Percentiles rank a stretch among this genome's conserved stretches.
phyloP scores from a whole-genome alignment of 1,140 invertebrate genomes.

The Drosophila truncata region DNA sequence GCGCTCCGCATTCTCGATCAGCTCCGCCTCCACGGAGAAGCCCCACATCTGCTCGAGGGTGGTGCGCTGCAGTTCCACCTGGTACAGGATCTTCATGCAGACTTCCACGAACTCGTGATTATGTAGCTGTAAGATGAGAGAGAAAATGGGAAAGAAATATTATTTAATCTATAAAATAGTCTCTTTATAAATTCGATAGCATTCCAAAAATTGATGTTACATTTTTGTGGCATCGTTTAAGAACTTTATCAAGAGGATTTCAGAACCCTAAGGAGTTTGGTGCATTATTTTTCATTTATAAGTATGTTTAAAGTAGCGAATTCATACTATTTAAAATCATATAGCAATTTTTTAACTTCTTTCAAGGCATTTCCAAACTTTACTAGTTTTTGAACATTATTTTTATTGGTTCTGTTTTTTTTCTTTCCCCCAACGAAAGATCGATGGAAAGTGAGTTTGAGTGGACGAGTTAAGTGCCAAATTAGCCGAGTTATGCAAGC shows the following conservation, averaged over 20 bases:
- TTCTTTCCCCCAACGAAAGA: neutral
- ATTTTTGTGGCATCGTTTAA: neutral
- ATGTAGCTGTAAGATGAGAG: constrained; percentile 90
- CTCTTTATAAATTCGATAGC: neutral
- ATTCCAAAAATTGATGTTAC: neutral
- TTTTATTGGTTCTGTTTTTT: neutral
- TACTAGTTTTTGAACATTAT: neutral
- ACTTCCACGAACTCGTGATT: constrained; percentile 98
- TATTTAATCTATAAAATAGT: neutral
- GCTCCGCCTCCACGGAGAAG: constrained; percentile 98
- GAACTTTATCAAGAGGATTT: neutral
- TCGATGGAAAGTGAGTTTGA: constrained; percentile 42
- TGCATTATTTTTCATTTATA: too few species aligned
- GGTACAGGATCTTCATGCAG: constrained; percentile 98
- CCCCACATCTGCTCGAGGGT: constrained; percentile 98
- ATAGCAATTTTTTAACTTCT: too few species aligned
- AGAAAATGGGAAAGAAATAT: neutral
- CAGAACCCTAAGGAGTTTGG: neutral
- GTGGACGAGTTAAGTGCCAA: constrained; percentile 46
- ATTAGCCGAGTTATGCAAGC: constrained; percentile 56
- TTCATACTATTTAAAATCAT: too few species aligned
- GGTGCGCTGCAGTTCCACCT: constrained; percentile 95
- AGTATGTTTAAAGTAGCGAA: too few species aligned
- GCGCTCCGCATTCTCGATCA: constrained; percentile 97
- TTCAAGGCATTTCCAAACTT: neutral